Evolutionary conservation across 37 sponge, comb jelly and placozoan species (phyloP).

Genomic region (Dysidea cf. avara): DNA sequence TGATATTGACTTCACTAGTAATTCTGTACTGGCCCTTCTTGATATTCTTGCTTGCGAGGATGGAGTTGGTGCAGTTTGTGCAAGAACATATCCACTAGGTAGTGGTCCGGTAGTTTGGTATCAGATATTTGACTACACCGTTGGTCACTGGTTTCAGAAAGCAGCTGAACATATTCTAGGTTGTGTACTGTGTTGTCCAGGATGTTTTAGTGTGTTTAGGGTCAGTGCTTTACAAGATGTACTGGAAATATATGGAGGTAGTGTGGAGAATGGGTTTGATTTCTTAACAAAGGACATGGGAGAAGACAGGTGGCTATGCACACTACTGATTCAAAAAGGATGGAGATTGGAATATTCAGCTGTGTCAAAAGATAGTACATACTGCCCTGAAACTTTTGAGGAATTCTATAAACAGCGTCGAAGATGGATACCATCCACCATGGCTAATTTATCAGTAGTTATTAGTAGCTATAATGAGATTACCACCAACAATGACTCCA

Average conservation of each 20-base stretch:
- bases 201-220: no score
- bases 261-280: no score
- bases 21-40: no score
- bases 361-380: slow-evolving; percentile 69
- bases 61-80: no score
- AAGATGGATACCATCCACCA: slow-evolving; percentile 86
- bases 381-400: slow-evolving; percentile 77
- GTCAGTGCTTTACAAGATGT: slow-evolving; percentile 70
- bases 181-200: no score
- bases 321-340: no score
- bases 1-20: slow-evolving; percentile 80
- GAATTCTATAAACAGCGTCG: slow-evolving; percentile 90
- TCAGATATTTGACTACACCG: slow-evolving; percentile 87
- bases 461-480: slow-evolving; percentile 41
- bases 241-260: slow-evolving; percentile 59
- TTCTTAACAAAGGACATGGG: slow-evolving; percentile 97
- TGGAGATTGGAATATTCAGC: slow-evolving; percentile 88
- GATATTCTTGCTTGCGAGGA: slow-evolving; percentile 79
- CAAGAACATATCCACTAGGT: slow-evolving; percentile 85
- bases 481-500: slow-evolving; percentile 54
- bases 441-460: slow-evolving; percentile 75
- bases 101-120: slow-evolving; percentile 84
- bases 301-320: slow-evolving; percentile 93
- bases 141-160: no score
- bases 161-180: no score